Percentiles rank a stretch among this genome's conserved stretches.
Conservation (phyloP, 1,140 invertebrate species). For the Zaprionus nigranus region DNA sequence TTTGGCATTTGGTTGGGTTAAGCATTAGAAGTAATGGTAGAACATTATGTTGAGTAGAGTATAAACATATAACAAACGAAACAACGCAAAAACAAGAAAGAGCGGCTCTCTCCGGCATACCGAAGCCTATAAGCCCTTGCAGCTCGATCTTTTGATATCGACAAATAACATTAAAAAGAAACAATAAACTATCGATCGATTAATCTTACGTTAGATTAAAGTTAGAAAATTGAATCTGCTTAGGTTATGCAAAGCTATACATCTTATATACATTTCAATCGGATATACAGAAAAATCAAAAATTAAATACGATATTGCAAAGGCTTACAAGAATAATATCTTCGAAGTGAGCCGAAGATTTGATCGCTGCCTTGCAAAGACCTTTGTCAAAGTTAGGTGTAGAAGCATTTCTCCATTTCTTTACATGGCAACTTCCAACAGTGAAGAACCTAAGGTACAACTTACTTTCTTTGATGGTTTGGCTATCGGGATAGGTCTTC, state of each 20-base stretch:
- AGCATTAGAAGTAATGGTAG: constrained; percentile 67
- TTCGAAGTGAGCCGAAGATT: neutral
- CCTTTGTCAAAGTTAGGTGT: neutral
- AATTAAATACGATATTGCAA: neutral
- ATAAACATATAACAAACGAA: constrained; percentile 25
- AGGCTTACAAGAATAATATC: neutral
- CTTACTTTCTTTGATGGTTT: constrained; percentile 93
- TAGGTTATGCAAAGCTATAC: no score
- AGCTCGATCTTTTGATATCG: neutral
- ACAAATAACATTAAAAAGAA: neutral
- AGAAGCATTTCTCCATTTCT: neutral
- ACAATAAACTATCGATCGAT: no score
- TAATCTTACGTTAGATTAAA: no score
- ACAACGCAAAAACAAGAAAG: constrained; percentile 43
- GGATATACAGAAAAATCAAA: neutral
- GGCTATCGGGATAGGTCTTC: constrained; percentile 90
- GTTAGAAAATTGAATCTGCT: no score
- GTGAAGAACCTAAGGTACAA: constrained; percentile 53
- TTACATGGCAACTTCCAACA: constrained; percentile 10
- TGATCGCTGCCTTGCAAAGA: neutral
- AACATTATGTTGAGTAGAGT: constrained; percentile 48
- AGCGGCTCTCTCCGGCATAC: neutral
- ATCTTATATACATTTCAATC: neutral
- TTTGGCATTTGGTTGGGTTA: constrained; percentile 67
- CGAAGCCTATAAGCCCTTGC: neutral